phyloP scores from a whole-genome alignment of 1,140 invertebrate genomes.

The Drosophila teissieri region DNA sequence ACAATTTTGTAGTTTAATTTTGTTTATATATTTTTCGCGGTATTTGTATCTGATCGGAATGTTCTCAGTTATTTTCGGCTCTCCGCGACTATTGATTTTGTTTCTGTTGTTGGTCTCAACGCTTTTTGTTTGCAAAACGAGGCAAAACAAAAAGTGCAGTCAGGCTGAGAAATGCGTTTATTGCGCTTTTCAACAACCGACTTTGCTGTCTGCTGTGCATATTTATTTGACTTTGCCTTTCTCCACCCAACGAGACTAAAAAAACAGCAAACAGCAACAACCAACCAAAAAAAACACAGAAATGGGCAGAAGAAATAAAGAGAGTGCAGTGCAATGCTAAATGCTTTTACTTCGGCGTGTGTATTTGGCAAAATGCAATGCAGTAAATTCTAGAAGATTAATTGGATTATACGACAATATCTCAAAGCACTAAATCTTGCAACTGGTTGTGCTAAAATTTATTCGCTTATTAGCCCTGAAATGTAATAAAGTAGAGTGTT shows the following conservation, averaged over 20 bases:
- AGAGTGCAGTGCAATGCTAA: conserved; percentile 27
- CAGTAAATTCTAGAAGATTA: conserved; percentile 21
- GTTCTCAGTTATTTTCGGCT: conserved; percentile 29
- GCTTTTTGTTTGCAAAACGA: conserved; percentile 46
- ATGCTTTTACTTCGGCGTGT: conserved; percentile 29
- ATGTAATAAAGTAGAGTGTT: neutral
- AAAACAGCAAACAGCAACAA: too few relatives aligned
- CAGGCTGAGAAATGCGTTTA: conserved; percentile 70
- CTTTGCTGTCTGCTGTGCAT: conserved; percentile 45
- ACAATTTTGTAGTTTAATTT: conserved; percentile 7
- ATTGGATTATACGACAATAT: conserved; percentile 6
- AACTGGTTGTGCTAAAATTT: neutral
- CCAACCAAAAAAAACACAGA: conserved; percentile 2
- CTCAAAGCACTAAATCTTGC: conserved; percentile 8
- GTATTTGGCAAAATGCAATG: conserved; percentile 21
- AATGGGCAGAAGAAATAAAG: conserved; percentile 14
- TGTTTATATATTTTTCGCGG: neutral
- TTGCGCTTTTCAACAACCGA: conserved; percentile 63
- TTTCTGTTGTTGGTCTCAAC: conserved; percentile 12
- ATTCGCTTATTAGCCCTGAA: neutral
- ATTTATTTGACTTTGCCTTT: conserved; percentile 56
- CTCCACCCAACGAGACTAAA: conserved; percentile 9
- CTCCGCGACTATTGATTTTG: conserved; percentile 36
- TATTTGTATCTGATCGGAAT: conserved; percentile 20
- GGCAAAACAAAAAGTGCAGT: conserved; percentile 61